Evolutionary conservation across 2,113 vertebrate species (phyloP).

Genomic region (Archilochus colubris): DNA sequence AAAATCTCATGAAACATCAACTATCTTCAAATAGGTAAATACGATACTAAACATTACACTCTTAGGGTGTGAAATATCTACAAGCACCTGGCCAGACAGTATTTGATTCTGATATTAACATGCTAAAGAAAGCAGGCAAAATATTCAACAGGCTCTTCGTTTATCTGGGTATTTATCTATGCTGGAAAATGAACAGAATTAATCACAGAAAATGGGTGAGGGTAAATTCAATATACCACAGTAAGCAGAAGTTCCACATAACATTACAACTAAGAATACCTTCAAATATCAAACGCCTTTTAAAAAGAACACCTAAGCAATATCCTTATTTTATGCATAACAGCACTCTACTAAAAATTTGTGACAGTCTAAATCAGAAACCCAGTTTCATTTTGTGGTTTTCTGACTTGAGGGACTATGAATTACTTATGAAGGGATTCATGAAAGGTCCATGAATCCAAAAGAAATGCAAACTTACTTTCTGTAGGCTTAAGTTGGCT

Average conservation of each 20-base stretch:
- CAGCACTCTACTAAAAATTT: neutral
- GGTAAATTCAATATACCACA: neutral
- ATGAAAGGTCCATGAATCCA: neutral
- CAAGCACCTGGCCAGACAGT: neutral
- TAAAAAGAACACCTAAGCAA: neutral
- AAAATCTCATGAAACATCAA: neutral
- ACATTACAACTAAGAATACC: neutral
- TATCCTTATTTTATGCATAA: neutral
- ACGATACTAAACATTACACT: neutral
- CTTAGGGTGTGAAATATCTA: neutral
- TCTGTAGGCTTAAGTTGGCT: neutral
- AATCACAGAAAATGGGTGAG: neutral
- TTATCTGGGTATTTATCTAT: neutral
- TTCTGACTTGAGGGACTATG: neutral
- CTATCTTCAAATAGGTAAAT: neutral
- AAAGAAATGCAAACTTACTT: neutral
- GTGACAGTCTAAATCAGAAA: neutral
- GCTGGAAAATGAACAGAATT: neutral
- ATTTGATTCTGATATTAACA: neutral
- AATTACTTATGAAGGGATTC: neutral
- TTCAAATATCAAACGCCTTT: neutral
- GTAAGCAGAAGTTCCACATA: neutral
- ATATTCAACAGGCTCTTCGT: neutral
- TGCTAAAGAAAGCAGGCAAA: neutral
- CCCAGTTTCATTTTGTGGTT: neutral